phyloP scores from a whole-genome alignment of 2,797 vertebrate genomes.

The Ctenosaura bakeri region DNA sequence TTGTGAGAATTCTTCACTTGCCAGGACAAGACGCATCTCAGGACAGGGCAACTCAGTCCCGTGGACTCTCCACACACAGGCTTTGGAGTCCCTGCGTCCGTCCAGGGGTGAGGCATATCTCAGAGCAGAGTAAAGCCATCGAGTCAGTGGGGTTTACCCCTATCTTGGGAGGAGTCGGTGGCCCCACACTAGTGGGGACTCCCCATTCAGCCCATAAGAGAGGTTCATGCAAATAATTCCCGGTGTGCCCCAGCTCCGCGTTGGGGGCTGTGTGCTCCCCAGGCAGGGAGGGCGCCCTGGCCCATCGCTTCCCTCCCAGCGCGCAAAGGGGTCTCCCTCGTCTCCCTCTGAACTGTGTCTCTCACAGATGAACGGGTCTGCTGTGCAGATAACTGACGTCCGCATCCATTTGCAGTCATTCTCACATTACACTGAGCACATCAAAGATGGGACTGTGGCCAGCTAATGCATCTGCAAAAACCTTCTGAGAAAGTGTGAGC shows the following conservation, averaged over 20 bases:
- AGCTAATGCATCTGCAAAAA: neutral
- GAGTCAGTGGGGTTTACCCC: no score
- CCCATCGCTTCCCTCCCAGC: neutral
- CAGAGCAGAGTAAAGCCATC: no score
- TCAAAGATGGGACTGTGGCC: neutral
- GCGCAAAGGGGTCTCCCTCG: neutral
- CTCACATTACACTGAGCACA: slow-evolving; percentile 19
- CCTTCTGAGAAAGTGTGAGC: neutral
- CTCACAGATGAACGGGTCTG: neutral
- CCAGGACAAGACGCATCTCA: no score
- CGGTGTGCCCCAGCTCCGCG: neutral
- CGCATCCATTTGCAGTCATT: neutral
- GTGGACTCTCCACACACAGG: no score
- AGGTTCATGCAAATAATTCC: neutral
- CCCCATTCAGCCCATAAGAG: neutral
- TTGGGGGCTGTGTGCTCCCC: neutral
- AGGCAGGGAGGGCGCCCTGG: neutral
- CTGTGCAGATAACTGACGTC: slow-evolving; percentile 1
- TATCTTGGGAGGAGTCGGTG: no score
- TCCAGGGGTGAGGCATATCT: no score
- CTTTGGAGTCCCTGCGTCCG: no score
- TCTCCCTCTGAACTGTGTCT: neutral
- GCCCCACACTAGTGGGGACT: no score
- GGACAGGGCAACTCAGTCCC: no score
- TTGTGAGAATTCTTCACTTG: no score